phyloP scores from a whole-genome alignment of 2,797 vertebrate species.

The Acestrorhynchus altus region DNA sequence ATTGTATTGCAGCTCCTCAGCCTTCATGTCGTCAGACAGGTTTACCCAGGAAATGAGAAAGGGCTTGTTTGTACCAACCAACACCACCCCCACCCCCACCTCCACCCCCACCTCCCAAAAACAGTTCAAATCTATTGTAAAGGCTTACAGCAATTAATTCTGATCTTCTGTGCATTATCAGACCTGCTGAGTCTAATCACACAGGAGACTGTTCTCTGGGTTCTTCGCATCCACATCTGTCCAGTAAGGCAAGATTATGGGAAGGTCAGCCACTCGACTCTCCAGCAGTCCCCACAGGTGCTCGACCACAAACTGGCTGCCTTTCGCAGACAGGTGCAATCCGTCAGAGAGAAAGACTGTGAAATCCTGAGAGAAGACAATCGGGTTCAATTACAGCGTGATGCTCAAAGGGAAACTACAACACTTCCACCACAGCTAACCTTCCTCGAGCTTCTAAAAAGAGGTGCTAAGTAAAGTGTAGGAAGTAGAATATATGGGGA shows the following conservation, averaged over 20 bases:
- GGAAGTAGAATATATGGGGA: no score
- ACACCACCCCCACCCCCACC: no score
- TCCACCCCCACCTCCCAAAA: no score
- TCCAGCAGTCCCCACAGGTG: constrained; percentile 87
- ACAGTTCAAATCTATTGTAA: background rate
- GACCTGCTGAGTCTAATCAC: constrained; percentile 50
- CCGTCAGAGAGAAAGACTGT: constrained; percentile 87
- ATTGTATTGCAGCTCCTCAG: no score
- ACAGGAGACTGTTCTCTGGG: constrained; percentile 84
- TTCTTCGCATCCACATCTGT: constrained; percentile 79
- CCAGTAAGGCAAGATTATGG: constrained; percentile 90
- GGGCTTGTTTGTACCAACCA: background rate
- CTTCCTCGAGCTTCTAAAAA: no score
- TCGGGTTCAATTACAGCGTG: background rate
- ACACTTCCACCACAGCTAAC: no score
- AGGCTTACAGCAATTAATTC: background rate
- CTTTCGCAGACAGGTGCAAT: constrained; percentile 88
- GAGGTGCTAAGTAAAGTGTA: background rate
- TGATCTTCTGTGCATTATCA: background rate
- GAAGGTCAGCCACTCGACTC: constrained; percentile 78
- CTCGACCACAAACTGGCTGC: constrained; percentile 86
- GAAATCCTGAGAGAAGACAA: constrained; percentile 84
- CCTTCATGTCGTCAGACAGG: background rate
- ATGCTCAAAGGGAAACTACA: background rate
- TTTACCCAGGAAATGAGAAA: background rate